A percentile compares a stretch with the other conserved stretches of the same genome.
Conservation (phyloP, 2,797 vertebrate genomes). For the Anguilla obscura region DNA sequence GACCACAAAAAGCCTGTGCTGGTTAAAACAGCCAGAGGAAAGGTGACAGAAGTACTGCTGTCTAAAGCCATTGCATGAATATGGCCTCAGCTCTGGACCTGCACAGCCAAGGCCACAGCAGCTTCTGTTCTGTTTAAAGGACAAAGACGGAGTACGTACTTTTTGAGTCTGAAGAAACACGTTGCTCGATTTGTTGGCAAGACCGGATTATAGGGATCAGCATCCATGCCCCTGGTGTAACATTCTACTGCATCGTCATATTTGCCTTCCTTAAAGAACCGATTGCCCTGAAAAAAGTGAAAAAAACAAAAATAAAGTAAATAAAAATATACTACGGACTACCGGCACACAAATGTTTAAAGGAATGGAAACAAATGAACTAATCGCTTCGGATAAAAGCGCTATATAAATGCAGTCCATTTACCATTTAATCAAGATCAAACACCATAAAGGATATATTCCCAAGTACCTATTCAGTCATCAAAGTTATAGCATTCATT, state of each 20-base stretch:
- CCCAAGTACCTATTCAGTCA: background rate
- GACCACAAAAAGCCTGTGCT: constrained; percentile 2
- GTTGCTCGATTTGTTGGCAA: constrained; percentile 92
- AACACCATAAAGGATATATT: background rate
- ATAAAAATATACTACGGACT: background rate
- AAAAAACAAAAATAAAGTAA: background rate
- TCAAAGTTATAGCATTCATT: background rate
- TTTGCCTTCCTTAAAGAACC: constrained; percentile 85
- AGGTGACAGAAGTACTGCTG: background rate
- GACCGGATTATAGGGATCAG: constrained; percentile 86
- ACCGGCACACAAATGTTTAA: background rate
- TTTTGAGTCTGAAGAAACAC: constrained; percentile 86
- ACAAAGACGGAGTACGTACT: constrained; percentile 69
- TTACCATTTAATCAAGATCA: background rate
- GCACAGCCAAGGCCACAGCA: background rate
- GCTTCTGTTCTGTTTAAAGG: background rate
- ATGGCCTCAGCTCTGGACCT: background rate
- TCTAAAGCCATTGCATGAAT: background rate
- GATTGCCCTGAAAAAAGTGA: constrained; percentile 79
- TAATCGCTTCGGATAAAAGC: too few species aligned
- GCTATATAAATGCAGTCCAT: too few species aligned
- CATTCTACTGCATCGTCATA: constrained; percentile 90
- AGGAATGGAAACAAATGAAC: background rate
- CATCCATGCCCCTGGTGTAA: constrained; percentile 89
- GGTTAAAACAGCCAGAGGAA: background rate